phyloP scores from a whole-genome alignment of 92 coral and sea anemone species.

The Virgularia gustaviana region DNA sequence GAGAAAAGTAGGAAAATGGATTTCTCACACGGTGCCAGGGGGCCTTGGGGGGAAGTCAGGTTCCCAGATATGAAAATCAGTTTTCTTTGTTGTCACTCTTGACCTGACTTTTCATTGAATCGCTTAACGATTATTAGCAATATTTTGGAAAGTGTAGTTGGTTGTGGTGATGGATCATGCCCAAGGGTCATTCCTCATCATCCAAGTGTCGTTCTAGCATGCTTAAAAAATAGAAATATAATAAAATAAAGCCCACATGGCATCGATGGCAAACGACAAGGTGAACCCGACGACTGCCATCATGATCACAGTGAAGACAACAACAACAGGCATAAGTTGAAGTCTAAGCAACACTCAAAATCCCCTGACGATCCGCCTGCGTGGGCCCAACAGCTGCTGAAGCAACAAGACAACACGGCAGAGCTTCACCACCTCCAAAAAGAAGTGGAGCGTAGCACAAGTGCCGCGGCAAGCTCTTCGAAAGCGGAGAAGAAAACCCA shows the following conservation, averaged over 20 bases:
- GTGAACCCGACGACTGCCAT: constrained; percentile 5
- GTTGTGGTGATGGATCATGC: no score
- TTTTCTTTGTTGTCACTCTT: no score
- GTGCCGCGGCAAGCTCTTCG: neutral
- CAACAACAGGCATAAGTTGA: constrained; percentile 1
- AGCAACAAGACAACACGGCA: constrained; percentile 21
- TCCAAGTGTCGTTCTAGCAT: constrained; percentile 22
- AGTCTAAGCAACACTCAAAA: no score
- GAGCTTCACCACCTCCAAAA: constrained; percentile 28
- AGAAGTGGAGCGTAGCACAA: constrained; percentile 25
- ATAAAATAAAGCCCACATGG: constrained; percentile 16
- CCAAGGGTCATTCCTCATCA: no score
- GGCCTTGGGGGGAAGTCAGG: no score
- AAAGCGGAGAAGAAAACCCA: neutral
- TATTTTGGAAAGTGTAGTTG: no score
- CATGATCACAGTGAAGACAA: constrained; percentile 21
- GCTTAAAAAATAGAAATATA: neutral
- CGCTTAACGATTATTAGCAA: no score
- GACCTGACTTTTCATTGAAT: no score
- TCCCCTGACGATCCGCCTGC: constrained; percentile 17
- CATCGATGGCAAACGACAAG: neutral
- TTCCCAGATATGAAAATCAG: no score
- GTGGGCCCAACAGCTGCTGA: constrained; percentile 28
- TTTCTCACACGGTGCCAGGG: no score
- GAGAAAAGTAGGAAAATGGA: no score